These are phyloP conservation scores for Calidris pygmaea DNA, from an alignment of 2,113 vertebrate genomes.

Conservation along the genomic window DNA sequence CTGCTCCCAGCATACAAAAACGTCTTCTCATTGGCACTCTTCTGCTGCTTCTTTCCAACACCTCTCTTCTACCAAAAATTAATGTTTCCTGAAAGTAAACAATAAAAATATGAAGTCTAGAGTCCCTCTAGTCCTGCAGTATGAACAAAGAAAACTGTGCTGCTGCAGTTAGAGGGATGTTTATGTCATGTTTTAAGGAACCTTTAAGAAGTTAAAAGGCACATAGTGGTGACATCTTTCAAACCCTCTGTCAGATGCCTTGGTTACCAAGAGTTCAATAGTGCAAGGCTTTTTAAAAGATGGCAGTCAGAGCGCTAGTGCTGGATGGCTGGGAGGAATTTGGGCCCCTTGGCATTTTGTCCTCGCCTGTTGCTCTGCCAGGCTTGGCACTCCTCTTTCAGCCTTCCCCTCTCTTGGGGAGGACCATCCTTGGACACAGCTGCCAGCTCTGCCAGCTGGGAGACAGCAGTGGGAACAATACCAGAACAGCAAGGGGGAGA, in stretches of 20 bases:
- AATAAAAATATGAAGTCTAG: background rate
- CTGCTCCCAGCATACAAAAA: background rate
- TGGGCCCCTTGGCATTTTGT: background rate
- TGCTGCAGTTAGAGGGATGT: background rate
- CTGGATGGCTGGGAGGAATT: background rate
- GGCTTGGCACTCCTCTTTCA: background rate
- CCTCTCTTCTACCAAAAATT: background rate
- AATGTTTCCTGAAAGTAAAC: background rate
- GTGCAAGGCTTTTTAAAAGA: background rate
- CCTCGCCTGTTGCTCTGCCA: background rate
- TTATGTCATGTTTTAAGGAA: background rate
- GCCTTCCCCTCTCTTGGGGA: background rate
- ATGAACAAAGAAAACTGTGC: background rate
- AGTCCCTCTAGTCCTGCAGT: background rate
- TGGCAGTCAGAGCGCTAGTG: fast-evolving
- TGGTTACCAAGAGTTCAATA: background rate
- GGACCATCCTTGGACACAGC: fast-evolving
- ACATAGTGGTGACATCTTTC: background rate
- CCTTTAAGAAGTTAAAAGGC: background rate
- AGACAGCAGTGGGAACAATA: background rate
- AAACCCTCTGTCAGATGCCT: background rate
- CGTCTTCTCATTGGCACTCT: background rate
- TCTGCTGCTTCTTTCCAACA: background rate
- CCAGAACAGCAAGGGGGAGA: background rate
- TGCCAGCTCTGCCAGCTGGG: background rate